Conservation (phyloP, 1,140 invertebrate genomes). For the Antheraea pernyi region DNA sequence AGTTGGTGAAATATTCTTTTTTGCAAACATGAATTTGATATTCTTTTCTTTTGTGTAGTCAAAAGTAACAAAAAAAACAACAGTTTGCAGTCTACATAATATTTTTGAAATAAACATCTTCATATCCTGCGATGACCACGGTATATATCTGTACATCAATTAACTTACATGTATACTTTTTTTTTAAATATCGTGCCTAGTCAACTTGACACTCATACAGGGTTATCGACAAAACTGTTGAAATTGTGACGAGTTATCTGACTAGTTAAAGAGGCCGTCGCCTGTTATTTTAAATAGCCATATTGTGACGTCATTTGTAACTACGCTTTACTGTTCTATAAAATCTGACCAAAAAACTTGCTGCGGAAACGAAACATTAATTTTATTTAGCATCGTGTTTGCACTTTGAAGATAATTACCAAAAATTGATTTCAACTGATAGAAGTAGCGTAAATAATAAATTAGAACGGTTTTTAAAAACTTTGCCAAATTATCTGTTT, state of each 20-base stretch:
- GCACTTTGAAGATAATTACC: too few species aligned
- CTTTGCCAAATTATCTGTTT: too few species aligned
- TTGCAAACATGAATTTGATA: too few species aligned
- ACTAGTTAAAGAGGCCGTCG: slow-evolving; percentile 39
- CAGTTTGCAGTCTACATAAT: too few species aligned
- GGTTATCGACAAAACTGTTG: slow-evolving; percentile 56
- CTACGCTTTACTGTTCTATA: background rate
- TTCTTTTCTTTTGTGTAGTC: too few species aligned
- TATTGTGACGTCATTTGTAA: background rate
- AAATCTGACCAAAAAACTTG: background rate
- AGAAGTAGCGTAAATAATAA: too few species aligned
- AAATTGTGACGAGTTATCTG: slow-evolving; percentile 57
- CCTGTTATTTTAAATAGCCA: slow-evolving; percentile 12
- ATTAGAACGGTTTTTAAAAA: too few species aligned
- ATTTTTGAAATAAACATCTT: too few species aligned
- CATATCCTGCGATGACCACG: too few species aligned
- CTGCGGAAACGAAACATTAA: background rate
- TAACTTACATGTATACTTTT: background rate
- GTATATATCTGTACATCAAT: background rate
- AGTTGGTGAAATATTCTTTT: too few species aligned
- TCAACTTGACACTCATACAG: slow-evolving; percentile 55
- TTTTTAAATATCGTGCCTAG: slow-evolving; percentile 27
- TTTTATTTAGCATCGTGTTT: background rate
- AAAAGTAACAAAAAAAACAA: too few species aligned
- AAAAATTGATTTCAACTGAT: too few species aligned